Base-by-base conservation (phyloP, 1,140 invertebrate genomes). In the Ctenoplectra terminalis region DNA sequence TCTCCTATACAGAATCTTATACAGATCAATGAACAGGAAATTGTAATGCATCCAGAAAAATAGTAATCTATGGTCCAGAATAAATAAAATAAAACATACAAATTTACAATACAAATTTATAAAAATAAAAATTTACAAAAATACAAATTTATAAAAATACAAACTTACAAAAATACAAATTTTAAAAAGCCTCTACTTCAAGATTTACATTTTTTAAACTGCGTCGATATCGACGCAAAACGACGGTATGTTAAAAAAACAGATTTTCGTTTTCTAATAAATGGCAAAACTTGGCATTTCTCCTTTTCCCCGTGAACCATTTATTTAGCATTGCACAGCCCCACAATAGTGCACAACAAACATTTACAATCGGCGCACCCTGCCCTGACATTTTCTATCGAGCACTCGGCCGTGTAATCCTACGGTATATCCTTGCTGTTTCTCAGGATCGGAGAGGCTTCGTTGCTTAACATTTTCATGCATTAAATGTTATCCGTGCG, bases 351-450 rank as follows among this genome's bases (percentile, higher is more conserved):
- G 3, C 29, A 43, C 75, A 77, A 46, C 63, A 46, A 69, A 64
- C 71, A 69, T 52, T 37, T 48, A 26, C 69, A 26, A 67, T 56
- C 46, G 82, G 76, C 82, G 54, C 82, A 69, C 83, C 67, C 83
- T 73, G n/a, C 43, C 34, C 52, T 56, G 60, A 50, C 67, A 56
- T 80, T 84, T 83, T 74, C 63, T 20, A 31, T 69, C n/a, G 20
- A 56, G 26, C 40, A 37, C 48, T 40, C 26, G 46, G 4, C n/a
- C 23, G 13, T 63, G n/a, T 48, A 31, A 50, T 43, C n/a, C 23
- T 37, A 1, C 2, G 17, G 5, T 37, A 34, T n/a, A 56, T 69
- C 15, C n/a, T 20, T 29, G 26, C 6, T 31, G 34, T 46, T 40
- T 50, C 54, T 29, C 43, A 58, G 31, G 17, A 61, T 61, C 56